Percentiles rank a stretch among this genome's conserved stretches.
Evolutionary conservation across 1,140 invertebrate genomes (phyloP).

Genomic region (Drosophila pachea): DNA sequence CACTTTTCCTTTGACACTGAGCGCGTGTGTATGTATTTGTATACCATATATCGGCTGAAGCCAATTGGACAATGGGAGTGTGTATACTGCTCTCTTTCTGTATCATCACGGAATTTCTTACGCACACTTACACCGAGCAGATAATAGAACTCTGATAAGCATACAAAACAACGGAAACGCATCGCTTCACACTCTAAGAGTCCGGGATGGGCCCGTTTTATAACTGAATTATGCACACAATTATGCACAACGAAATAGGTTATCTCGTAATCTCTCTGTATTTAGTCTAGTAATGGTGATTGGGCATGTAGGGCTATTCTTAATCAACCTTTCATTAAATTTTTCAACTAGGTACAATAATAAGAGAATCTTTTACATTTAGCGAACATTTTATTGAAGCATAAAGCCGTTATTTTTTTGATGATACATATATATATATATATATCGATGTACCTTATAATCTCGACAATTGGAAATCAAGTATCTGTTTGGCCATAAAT

Average conservation of each 20-base stretch:
- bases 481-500: no score
- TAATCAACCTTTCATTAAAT: background rate
- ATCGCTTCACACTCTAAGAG: background rate
- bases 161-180: slow-evolving; percentile 1
- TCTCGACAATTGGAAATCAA: no score
- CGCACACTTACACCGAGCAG: background rate
- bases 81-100: background rate
- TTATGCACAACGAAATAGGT: slow-evolving; percentile 2
- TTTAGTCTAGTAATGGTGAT: slow-evolving; percentile 1
- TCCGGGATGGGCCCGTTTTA: background rate
- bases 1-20: no score
- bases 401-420: no score
- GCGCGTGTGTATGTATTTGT: background rate
- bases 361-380: no score
- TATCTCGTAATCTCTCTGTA: slow-evolving; percentile 6
- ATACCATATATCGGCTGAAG: background rate
- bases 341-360: no score
- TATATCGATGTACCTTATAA: no score
- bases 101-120: slow-evolving; percentile 18
- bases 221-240: background rate
- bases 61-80: background rate
- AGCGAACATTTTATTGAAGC: no score
- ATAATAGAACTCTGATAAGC: slow-evolving; percentile 10
- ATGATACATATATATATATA: no score
- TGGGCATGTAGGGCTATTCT: background rate